Conservation (phyloP, 2,113 vertebrate species). For the Solea senegalensis region DNA sequence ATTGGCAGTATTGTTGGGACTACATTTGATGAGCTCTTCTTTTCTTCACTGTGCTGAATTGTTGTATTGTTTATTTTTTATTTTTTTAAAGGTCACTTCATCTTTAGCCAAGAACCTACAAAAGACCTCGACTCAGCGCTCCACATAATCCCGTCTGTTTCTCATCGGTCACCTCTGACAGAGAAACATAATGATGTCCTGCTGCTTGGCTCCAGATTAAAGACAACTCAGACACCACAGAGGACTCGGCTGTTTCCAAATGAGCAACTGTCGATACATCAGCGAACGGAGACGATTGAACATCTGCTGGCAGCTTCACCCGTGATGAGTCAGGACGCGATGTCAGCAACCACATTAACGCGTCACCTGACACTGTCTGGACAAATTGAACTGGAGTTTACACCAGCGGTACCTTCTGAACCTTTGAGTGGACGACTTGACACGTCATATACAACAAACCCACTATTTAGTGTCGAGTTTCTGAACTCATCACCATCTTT, state of each 20-base stretch:
- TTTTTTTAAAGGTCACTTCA: slow-evolving; percentile 6
- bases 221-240: neutral
- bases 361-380: slow-evolving; percentile 9
- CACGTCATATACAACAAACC: neutral
- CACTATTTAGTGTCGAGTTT: neutral
- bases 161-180: slow-evolving; percentile 4
- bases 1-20: too few relatives aligned
- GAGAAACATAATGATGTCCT: neutral
- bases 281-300: slow-evolving; percentile 2
- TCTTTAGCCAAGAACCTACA: neutral
- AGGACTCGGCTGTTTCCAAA: slow-evolving; percentile 8
- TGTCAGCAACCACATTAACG: slow-evolving; percentile 5
- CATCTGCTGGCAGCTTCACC: slow-evolving; percentile 11
- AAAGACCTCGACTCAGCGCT: neutral
- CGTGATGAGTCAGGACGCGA: slow-evolving; percentile 15
- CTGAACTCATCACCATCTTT: slow-evolving; percentile 3
- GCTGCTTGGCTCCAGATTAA: neutral
- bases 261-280: neutral
- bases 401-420: slow-evolving; percentile 10
- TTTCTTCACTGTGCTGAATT: neutral
- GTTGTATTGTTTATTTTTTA: neutral
- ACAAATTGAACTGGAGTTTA: slow-evolving; percentile 27
- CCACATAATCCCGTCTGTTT: slow-evolving; percentile 19
- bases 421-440: neutral
- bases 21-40: neutral